Conservation (phyloP, 2,113 vertebrate species). For the Trochalopteron elliotii region DNA sequence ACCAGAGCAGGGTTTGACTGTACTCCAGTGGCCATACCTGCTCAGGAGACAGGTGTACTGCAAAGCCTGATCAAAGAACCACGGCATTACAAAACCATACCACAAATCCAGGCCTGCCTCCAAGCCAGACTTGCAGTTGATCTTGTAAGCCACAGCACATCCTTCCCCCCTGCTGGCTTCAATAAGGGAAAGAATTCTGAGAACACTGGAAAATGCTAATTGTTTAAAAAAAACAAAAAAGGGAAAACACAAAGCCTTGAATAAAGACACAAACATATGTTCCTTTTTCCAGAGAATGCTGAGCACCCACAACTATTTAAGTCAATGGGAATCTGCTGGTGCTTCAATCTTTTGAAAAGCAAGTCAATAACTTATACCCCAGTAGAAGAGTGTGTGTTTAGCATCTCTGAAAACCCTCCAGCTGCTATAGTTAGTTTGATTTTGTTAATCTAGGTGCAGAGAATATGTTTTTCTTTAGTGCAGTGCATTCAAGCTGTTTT, state of each 20-base stretch:
- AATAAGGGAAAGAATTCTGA: slow-evolving; percentile 30
- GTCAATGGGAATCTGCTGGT: slow-evolving; percentile 59
- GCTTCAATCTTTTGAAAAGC: slow-evolving; percentile 54
- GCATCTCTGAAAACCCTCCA: slow-evolving; percentile 60
- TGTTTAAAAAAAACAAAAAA: background rate
- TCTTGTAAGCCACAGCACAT: background rate
- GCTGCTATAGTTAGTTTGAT: slow-evolving; percentile 55
- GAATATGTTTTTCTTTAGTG: slow-evolving; percentile 20
- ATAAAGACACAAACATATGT: slow-evolving; percentile 15
- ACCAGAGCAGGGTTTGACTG: background rate
- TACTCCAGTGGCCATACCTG: background rate
- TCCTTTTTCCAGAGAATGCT: slow-evolving; percentile 34
- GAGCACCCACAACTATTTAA: slow-evolving; percentile 59
- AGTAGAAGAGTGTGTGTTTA: slow-evolving; percentile 16
- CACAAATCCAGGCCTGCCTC: background rate
- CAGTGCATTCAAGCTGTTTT: slow-evolving; percentile 52
- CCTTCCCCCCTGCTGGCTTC: background rate
- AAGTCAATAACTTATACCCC: slow-evolving; percentile 55
- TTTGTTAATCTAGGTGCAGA: slow-evolving; percentile 53
- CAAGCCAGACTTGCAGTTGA: background rate
- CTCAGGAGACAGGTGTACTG: background rate
- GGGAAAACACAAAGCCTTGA: slow-evolving; percentile 41
- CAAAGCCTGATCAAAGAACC: background rate
- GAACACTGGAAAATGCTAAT: slow-evolving; percentile 35
- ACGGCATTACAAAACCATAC: fast-evolving